Base-by-base conservation (phyloP, 1,140 invertebrate genomes). In the Oncopeltus fasciatus region DNA sequence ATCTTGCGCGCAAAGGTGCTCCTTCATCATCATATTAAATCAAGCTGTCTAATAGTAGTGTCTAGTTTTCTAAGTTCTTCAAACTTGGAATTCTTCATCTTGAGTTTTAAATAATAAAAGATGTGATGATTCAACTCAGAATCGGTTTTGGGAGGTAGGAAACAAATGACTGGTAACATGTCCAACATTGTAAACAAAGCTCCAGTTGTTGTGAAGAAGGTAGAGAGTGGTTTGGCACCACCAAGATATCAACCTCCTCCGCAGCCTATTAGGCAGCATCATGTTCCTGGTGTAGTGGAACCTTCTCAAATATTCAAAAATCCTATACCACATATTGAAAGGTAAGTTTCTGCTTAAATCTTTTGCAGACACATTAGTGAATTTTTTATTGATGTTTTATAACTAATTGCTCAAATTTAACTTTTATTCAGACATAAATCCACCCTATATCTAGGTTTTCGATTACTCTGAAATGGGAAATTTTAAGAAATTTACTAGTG, bases 101-200 rank as follows among this genome's bases (percentile, higher is more conserved):
- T 1, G 12, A 20, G 56, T n/a, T n/a, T n/a, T n/a, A n/a, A n/a
- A n/a, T n/a, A n/a, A n/a, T n/a, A n/a, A n/a, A 20, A 29, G 11
- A 57, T 38, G 56, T 57, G 28, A 57, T n/a, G 28, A 38, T 21
- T 28, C 28, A 57, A 57, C 33, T 26, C 56, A 16, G 31, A 31
- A 26, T 33, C 16, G n/a, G 56, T 57, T 57, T 38, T 33, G 33
- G 28, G 56, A 38, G 33, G 33, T 31, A 20, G 33, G 18, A 0
- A 21, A 28, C 24, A 29, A 57, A 57, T 24, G 28, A n/a, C 31
- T 57, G 56, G 33, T 57, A 60, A 60, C 62, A 63, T 63, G 62
- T 63, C 62, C 56, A 63, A 63, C 57, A 57, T 59, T 59, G 57
- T 59, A 29, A 63, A 63, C 57, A 63, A 63, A 31, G 62, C 56